A percentile compares a stretch with the other conserved stretches of the same genome.
Conservation (phyloP, 2,113 vertebrate genomes). For the Lota lota region DNA sequence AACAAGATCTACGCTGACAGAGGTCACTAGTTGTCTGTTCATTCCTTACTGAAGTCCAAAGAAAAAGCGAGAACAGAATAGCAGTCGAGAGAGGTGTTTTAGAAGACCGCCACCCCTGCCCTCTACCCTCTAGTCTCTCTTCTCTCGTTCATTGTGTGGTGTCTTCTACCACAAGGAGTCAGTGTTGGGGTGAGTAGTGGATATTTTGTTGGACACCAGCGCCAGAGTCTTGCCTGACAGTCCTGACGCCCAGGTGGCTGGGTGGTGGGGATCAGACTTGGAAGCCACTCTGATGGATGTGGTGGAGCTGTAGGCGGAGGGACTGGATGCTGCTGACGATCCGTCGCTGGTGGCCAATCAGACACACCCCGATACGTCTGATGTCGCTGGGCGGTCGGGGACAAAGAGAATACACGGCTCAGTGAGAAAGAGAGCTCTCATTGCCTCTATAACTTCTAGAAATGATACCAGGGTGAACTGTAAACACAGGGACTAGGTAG, state of each 20-base stretch:
- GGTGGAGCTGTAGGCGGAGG: slow-evolving; percentile 93
- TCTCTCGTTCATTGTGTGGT: slow-evolving; percentile 27
- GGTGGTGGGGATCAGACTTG: slow-evolving; percentile 81
- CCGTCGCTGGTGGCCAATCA: slow-evolving; percentile 98
- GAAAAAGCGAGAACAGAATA: slow-evolving; percentile 33
- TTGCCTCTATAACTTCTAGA: no score
- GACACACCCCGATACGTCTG: slow-evolving; percentile 91
- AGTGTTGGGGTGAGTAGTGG: slow-evolving; percentile 19
- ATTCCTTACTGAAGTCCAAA: slow-evolving; percentile 46
- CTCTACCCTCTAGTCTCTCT: no score
- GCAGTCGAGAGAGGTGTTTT: slow-evolving; percentile 24
- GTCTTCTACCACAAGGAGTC: slow-evolving; percentile 49
- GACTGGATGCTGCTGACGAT: slow-evolving; percentile 99
- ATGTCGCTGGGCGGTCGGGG: slow-evolving; percentile 80
- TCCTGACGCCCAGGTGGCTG: not conserved
- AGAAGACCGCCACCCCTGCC: slow-evolving; percentile 7
- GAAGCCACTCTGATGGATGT: slow-evolving; percentile 95
- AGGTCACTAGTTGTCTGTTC: slow-evolving; percentile 63
- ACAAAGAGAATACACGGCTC: slow-evolving; percentile 14
- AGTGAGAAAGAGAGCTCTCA: not conserved
- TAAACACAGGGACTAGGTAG: no score
- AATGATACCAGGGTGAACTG: no score
- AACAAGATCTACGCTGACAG: slow-evolving; percentile 51
- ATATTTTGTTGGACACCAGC: no score
- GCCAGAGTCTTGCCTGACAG: not conserved